Conservation (phyloP, 2,888 invertebrate genomes). For the Lochmaea capreae region DNA sequence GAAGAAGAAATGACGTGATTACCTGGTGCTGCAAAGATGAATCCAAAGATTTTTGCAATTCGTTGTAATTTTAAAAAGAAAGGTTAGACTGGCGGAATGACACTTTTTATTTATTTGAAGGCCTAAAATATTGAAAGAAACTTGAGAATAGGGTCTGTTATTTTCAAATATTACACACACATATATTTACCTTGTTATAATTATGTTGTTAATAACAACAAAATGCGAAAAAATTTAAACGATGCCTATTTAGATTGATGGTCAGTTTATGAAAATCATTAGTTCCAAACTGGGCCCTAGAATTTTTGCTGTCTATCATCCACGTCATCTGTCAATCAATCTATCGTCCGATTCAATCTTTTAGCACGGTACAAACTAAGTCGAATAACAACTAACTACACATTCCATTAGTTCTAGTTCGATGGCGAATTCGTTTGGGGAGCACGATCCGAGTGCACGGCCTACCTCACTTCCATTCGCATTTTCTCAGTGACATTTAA, state of each 20-base stretch:
- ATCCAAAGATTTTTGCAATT: slow-evolving; percentile 25
- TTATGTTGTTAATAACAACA: slow-evolving; percentile 19
- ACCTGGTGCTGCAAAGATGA: neutral
- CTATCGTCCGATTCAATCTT: neutral
- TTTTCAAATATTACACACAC: slow-evolving; percentile 52
- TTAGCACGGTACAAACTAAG: no score
- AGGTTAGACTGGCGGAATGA: slow-evolving; percentile 45
- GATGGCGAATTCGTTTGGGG: no score
- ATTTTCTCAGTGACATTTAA: no score
- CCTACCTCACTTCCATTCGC: no score
- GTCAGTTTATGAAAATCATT: no score
- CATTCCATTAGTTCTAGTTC: no score
- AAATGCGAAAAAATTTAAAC: slow-evolving; percentile 27
- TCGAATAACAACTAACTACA: no score
- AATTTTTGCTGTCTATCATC: neutral
- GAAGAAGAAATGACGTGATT: neutral
- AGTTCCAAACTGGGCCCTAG: no score
- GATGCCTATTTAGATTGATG: slow-evolving; percentile 31
- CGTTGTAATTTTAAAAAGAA: slow-evolving; percentile 28
- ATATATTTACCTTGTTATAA: slow-evolving; percentile 52
- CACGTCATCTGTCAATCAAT: neutral
- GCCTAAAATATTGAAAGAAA: slow-evolving; percentile 51
- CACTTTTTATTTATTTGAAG: slow-evolving; percentile 49
- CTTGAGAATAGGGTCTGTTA: slow-evolving; percentile 59
- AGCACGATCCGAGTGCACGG: no score